These are phyloP conservation scores for Aproaerema taeniolella DNA, from an alignment of 2,888 invertebrate genomes.

Conservation along the genomic window DNA sequence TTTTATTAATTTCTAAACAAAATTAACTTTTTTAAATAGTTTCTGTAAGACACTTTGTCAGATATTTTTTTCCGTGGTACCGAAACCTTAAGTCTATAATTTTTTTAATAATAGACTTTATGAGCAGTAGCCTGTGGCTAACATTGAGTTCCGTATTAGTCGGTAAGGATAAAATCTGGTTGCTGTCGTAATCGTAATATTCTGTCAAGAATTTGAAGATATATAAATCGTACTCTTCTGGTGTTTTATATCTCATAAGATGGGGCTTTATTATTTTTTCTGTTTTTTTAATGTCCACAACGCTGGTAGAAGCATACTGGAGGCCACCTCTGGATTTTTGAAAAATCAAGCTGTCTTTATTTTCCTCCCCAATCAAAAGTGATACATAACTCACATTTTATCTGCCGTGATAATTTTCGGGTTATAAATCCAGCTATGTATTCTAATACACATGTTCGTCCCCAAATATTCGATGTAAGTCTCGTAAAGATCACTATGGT, in stretches of 20 bases:
- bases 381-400: slow-evolving; percentile 1
- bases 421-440: background rate
- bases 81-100: background rate
- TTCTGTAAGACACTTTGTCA: background rate
- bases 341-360: background rate
- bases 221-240: background rate
- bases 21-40: background rate
- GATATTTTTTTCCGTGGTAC: background rate
- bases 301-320: background rate
- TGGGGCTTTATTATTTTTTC: background rate
- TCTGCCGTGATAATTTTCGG: background rate
- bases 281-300: slow-evolving; percentile 2
- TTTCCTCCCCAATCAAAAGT: background rate
- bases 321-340: slow-evolving; percentile 1
- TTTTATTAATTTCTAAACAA: background rate
- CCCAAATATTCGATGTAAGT: background rate
- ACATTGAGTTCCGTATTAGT: background rate
- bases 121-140: background rate
- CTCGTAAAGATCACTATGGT: background rate
- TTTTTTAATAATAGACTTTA: background rate
- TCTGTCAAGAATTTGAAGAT: background rate
- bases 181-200: background rate
- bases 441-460: background rate
- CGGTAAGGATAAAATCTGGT: no score
- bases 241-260: background rate